Evolutionary conservation across 2,888 invertebrate genomes (phyloP).

Genomic region (Emmelina monodactyla): DNA sequence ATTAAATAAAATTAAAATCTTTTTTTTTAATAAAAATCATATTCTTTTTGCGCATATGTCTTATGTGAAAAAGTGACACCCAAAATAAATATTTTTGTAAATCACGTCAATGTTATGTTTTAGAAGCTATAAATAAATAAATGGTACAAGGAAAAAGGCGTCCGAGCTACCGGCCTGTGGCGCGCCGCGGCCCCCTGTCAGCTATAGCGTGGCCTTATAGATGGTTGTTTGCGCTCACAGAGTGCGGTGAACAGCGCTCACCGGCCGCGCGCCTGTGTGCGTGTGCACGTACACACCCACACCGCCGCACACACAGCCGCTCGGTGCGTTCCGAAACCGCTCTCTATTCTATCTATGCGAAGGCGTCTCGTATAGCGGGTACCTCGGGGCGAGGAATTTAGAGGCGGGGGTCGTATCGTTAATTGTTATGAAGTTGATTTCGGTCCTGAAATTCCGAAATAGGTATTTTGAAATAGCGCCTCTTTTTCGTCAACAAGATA

Average conservation of each 20-base stretch:
- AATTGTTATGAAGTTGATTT: constrained; percentile 68
- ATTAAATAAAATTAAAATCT: no score
- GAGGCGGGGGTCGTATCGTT: constrained; percentile 67
- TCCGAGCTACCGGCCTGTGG: constrained; percentile 40
- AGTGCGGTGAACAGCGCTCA: constrained; percentile 68
- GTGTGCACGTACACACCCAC: constrained; percentile 34
- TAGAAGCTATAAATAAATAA: no score
- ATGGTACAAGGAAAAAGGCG: no score
- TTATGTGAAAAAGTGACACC: no score
- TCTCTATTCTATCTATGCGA: constrained; percentile 68
- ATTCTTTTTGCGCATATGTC: no score
- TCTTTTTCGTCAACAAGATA: constrained; percentile 41
- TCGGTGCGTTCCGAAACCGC: constrained; percentile 66
- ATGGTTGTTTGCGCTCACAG: constrained; percentile 68
- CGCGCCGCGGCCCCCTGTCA: constrained; percentile 56
- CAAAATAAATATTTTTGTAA: no score
- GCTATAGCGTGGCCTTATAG: constrained; percentile 68
- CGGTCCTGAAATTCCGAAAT: constrained; percentile 66
- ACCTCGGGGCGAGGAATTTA: constrained; percentile 66
- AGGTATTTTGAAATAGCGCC: constrained; percentile 63
- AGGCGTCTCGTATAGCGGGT: constrained; percentile 64
- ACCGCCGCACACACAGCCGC: constrained; percentile 26
- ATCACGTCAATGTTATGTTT: no score
- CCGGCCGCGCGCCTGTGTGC: constrained; percentile 51
- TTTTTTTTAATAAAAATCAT: no score